Conservation (phyloP, 2,888 invertebrate species). For the Drosophila lutescens region DNA sequence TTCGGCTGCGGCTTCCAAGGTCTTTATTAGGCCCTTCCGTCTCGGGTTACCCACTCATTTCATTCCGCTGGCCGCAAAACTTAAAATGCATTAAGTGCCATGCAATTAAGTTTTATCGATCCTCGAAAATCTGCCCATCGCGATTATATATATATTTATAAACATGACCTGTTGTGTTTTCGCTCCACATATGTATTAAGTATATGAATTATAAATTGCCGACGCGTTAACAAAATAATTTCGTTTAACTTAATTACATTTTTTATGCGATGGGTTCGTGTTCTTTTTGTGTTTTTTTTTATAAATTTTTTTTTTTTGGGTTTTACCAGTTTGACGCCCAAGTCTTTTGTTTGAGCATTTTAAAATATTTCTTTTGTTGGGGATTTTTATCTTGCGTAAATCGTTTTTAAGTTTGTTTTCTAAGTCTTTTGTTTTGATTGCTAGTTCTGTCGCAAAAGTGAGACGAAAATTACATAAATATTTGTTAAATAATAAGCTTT, state of each 20-base stretch:
- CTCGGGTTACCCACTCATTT: constrained; percentile 54
- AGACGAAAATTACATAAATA: too few relatives aligned
- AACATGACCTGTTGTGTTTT: constrained; percentile 1
- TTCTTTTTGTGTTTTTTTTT: background rate
- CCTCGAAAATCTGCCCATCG: constrained; percentile 72
- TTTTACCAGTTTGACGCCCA: background rate
- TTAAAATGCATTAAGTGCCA: constrained; percentile 79
- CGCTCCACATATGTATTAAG: constrained; percentile 20
- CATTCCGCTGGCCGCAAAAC: constrained; percentile 63
- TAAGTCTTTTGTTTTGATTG: constrained; percentile 13
- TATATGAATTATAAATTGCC: constrained; percentile 67
- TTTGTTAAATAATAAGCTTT: too few relatives aligned
- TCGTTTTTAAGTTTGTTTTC: background rate
- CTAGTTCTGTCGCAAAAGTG: too few relatives aligned
- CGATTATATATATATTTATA: constrained; percentile 26
- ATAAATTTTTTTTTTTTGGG: background rate
- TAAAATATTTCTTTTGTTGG: too few relatives aligned
- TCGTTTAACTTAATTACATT: constrained; percentile 50
- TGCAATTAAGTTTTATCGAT: constrained; percentile 78
- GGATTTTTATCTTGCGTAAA: too few relatives aligned
- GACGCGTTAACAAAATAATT: constrained; percentile 68
- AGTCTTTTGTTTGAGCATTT: background rate
- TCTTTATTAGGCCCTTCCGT: constrained; percentile 66
- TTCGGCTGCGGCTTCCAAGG: constrained; percentile 57
- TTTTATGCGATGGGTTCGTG: constrained; percentile 1